Conservation (phyloP, 2,888 invertebrate genomes). For the Thumatha senex region DNA sequence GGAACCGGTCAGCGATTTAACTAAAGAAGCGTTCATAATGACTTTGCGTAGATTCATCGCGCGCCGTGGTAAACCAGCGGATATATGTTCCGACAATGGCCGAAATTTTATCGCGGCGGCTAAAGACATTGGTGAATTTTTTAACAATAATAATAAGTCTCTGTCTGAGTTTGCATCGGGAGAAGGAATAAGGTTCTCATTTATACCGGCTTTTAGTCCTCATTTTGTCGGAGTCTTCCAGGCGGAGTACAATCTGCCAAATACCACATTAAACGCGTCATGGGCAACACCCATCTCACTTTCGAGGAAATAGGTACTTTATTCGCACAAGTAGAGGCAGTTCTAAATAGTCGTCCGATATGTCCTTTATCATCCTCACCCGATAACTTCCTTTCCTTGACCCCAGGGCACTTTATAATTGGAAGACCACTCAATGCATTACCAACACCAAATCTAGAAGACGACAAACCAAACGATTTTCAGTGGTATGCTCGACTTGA, state of each 20-base stretch:
- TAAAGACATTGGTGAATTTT: background rate
- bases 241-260: background rate
- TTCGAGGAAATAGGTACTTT: background rate
- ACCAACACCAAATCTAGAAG: background rate
- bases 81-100: constrained; percentile 20
- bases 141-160: background rate
- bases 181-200: background rate
- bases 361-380: background rate
- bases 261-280: background rate
- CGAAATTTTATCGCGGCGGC: constrained; percentile 16
- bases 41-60: constrained; percentile 36
- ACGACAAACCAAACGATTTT: background rate
- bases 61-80: constrained; percentile 35
- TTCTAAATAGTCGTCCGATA: background rate
- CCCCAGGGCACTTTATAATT: background rate
- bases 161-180: background rate
- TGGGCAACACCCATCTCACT: background rate
- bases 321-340: background rate
- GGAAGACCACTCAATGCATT: background rate
- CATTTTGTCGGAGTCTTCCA: background rate
- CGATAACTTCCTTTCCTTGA: background rate
- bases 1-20: constrained; percentile 22
- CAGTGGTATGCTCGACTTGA: background rate
- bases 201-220: background rate
- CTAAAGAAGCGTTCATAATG: constrained; percentile 35